Base-by-base conservation (phyloP, 2,888 invertebrate species). In the Gortyna flavago region DNA sequence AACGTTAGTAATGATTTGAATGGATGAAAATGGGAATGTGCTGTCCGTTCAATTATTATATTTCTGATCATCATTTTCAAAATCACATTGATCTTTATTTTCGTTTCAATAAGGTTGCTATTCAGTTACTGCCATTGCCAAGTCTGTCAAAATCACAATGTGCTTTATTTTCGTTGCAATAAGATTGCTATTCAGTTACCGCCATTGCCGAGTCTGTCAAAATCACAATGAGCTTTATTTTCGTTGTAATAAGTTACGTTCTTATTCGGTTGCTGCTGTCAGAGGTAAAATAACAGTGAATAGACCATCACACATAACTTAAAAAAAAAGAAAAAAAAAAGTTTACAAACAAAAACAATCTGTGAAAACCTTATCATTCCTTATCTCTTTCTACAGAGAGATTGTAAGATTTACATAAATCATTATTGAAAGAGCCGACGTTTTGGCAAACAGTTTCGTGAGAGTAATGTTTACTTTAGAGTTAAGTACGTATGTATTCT, bases 391-490 rank as follows among this genome's bases (percentile, higher is more conserved):
- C 11, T 35, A 0, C 18, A 25, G 5, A 69, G 25, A 54, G 16
- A 25, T 62, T 57, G 18, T 64, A n/a, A 38, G 16, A 65, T 70
- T 64, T 65, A 48, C 29, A 64, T 44, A 80, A 41, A 41, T 4
- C 13, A 44, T 32, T 13, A 16, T n/a, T 70, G 64, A 57, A 80
- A 70, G 48, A 4, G 35, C 18, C 21, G n/a, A 68, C 68, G 38
- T 64, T 79, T 74, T 62, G 25, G 44, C n/a, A 57, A 38, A 73
- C 73, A 70, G 21, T 29, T 32, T 57, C 57, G 44, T 61, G 32
- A 57, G 38, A 64, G 75, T 48, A 67, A 54, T 48, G 54, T 75
- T 62, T 75, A 51, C 76, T 75, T 75, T 51, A 71, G 83, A 76
- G 29, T 80, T 71, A 71, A 80, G 70, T 64, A 64, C 21, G 4